Base-by-base conservation (phyloP, 2,113 vertebrate species). In the Mormyrus lacerda region DNA sequence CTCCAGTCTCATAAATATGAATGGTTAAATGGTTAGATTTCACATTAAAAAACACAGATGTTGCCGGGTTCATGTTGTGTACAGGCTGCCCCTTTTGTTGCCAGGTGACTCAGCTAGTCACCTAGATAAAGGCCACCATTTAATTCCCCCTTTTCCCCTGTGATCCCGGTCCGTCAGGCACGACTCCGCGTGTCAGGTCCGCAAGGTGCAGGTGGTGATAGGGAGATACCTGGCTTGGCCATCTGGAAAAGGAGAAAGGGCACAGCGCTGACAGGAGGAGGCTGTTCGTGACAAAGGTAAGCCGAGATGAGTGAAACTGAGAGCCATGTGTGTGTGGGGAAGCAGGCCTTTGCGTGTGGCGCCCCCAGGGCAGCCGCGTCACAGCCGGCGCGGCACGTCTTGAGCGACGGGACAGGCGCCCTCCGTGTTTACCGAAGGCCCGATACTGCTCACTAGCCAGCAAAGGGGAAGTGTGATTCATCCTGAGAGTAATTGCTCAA, bases 391-490 rank as follows among this genome's bases (percentile, higher is more conserved):
- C 3, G 82, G 65, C 45, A 5, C 61, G 61, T 31, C 21, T 82
- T 48, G 42, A 42, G 65, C 10, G 39, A 76, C 42, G 76, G 8
- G 61, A 58, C 45, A 48, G 61, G 84, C 88, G 69, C 84, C 88
- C 73, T 50, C 35, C 13, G 27, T 87, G 88, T 87, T 76, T 88
- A 89, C 82, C 19, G 3, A 31, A 84, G 53, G 53, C 50, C 76
- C 13, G 89, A 88, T 85, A 69, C 87, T n/a, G 55, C 39, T 85
- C 31, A 9, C 55, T 17, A 88, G 69, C 83, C 27, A 73, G 65
- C 15, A 31, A 83, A n/a, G 85, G 53, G 88, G 53, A 88, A 89
- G 39, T 61, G 47, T 88, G 90, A 91, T 87, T 91, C 88, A 89
- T 69, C 58, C 31, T 61, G 42, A 58, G 51, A 79, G 51, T 48